Evolutionary conservation across 2,797 vertebrate genomes (phyloP), one percentile per base, ranked within the genome.

Genomic region (Ibycter americanus): DNA sequence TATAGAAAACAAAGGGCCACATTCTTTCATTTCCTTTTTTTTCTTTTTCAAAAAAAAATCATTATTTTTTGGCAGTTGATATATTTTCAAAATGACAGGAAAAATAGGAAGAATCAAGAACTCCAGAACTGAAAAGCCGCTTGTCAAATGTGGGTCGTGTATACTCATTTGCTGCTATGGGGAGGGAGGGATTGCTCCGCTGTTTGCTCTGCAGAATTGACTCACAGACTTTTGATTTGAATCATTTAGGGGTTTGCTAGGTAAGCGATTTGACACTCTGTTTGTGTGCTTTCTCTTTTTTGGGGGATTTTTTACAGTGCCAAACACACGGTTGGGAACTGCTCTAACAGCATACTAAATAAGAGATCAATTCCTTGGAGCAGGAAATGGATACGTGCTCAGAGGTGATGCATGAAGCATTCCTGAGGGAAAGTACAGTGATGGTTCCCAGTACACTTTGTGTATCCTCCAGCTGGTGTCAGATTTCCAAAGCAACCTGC

Each of bases 1-100:
- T 74, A 96, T 0, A 72, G 93, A 42, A 95, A 92, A 93, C 96
- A 97, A 97, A 94, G 90, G 82, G 40, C 65, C 34, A 59, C 62
- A 92, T 94, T 97, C 86, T 93, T 95, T 85, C 40, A 7, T 49
- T 76, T 46, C 31, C 18, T 31, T 67, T 88, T 87, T 79, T 38
- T 47, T n/a, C 5, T 66, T 46, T 68, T 55, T 29, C n/a, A 34
- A 89, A 92, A 90, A 52, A 94, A 90, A 93, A 95, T 71, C 1
- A 72, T 90, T 93, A 84, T 71, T 94, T 95, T 91, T 87, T 78
- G 63, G 90, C 63, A 70, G 74, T 47, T 44, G 49, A 38, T 89
- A 7, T 55, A 38, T 93, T 96, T 93, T 87, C 67, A 77, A 68
- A 78, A 93, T 27, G 40, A 89, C 59, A 80, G 56, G 63, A 36